These are phyloP conservation scores for Carassius carassius DNA, from an alignment of 2,113 vertebrate genomes.

Conservation along the genomic window DNA sequence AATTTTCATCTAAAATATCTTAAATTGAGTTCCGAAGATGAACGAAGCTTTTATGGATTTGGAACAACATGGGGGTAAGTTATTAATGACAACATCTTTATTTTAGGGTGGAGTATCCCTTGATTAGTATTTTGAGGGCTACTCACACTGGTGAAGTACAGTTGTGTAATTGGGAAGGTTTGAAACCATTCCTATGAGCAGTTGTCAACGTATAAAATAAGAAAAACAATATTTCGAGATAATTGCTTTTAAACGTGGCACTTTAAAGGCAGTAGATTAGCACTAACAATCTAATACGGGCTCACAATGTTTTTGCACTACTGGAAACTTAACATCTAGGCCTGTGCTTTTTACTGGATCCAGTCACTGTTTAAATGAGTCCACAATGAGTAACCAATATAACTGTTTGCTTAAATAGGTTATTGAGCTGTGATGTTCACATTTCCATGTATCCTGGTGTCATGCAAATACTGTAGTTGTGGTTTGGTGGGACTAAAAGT, in stretches of 20 bases:
- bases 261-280: not conserved
- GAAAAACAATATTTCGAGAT: not conserved
- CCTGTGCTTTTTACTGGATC: conserved; percentile 9
- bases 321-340: not conserved
- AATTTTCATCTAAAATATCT: too few relatives aligned
- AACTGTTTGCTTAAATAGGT: not conserved
- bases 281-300: conserved; percentile 1
- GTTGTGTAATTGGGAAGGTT: not conserved
- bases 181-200: not conserved
- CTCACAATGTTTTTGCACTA: not conserved
- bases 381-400: not conserved
- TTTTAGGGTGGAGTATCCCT: too few relatives aligned
- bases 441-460: not conserved
- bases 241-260: not conserved
- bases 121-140: conserved; percentile 8
- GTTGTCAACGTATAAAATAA: not conserved
- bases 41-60: too few relatives aligned
- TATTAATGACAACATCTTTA: too few relatives aligned
- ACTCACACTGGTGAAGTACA: not conserved
- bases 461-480: not conserved
- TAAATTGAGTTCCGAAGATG: too few relatives aligned
- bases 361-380: conserved; percentile 6
- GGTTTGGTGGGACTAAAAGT: not conserved
- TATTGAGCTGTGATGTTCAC: not conserved
- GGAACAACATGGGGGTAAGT: too few relatives aligned